These are phyloP conservation scores for Dryadula phaetusa DNA, from an alignment of 2,888 invertebrate species.

Conservation along the genomic window DNA sequence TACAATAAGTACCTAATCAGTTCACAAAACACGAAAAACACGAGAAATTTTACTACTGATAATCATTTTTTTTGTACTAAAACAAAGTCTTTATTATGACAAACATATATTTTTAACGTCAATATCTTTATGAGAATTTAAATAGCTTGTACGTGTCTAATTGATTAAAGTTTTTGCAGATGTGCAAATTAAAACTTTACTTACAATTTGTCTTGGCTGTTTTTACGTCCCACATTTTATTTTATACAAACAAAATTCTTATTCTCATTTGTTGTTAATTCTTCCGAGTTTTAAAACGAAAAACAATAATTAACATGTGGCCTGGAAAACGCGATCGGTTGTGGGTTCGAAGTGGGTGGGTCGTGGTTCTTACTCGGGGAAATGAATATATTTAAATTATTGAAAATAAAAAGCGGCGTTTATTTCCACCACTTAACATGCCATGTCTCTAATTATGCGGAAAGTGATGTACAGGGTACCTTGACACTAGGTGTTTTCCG, in stretches of 20 bases:
- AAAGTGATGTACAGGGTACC: no score
- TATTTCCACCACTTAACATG: no score
- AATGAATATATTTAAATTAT: no score
- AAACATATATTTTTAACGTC: background rate
- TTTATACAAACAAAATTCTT: slow-evolving; percentile 6
- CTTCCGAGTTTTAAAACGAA: background rate
- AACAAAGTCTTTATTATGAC: background rate
- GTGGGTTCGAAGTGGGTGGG: no score
- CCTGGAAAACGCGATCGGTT: no score
- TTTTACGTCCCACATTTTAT: background rate
- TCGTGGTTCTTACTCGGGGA: no score
- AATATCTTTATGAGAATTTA: slow-evolving; percentile 1
- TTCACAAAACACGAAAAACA: no score
- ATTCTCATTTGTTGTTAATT: background rate
- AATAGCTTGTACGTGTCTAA: slow-evolving; percentile 8
- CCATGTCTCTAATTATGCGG: no score
- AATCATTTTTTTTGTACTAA: background rate
- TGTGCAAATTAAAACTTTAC: slow-evolving; percentile 8
- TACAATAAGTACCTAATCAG: no score
- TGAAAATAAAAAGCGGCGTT: no score
- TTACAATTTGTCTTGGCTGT: slow-evolving; percentile 3
- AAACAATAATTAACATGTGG: background rate
- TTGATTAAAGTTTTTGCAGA: slow-evolving; percentile 17
- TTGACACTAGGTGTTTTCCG: no score
- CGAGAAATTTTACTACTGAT: no score